Percentiles rank a stretch among this genome's conserved stretches.
Conservation (phyloP, 2,797 vertebrate genomes). For the Petrocephalus schoutedeni region DNA sequence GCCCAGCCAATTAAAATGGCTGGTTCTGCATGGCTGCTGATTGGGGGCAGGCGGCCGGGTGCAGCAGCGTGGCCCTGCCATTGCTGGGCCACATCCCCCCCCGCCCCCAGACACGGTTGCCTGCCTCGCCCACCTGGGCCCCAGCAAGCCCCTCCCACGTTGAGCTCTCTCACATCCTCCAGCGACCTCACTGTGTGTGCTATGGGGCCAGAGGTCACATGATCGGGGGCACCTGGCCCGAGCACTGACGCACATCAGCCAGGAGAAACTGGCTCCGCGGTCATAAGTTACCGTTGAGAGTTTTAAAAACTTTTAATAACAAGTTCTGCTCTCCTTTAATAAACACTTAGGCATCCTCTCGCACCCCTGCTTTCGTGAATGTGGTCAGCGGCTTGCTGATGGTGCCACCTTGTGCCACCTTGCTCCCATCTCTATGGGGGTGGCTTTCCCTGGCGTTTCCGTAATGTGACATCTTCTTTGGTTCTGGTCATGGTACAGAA, state of each 20-base stretch:
- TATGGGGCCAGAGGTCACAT: not conserved
- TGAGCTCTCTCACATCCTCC: constrained; percentile 18
- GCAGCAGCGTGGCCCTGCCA: constrained; percentile 38
- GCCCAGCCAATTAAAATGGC: constrained; percentile 29
- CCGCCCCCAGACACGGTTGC: constrained; percentile 33
- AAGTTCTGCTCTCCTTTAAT: not conserved
- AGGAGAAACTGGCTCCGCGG: not conserved
- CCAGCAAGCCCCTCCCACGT: constrained; percentile 23
- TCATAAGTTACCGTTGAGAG: not conserved
- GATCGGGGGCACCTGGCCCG: not conserved
- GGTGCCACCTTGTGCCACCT: not conserved
- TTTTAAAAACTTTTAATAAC: not conserved
- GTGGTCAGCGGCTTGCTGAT: not conserved
- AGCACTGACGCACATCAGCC: not conserved
- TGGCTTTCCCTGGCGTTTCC: constrained; percentile 31
- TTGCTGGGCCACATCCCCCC: constrained; percentile 24
- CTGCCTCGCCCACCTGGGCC: constrained; percentile 46
- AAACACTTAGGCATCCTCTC: not conserved
- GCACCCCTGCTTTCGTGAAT: not conserved
- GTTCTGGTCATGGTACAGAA: constrained; percentile 32
- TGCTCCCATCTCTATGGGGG: not conserved
- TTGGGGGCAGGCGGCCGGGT: constrained; percentile 54
- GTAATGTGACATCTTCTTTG: constrained; percentile 50
- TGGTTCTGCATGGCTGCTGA: constrained; percentile 51
- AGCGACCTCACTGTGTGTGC: not conserved